Conservation (phyloP, 2,888 invertebrate species). For the Agrotis puta region DNA sequence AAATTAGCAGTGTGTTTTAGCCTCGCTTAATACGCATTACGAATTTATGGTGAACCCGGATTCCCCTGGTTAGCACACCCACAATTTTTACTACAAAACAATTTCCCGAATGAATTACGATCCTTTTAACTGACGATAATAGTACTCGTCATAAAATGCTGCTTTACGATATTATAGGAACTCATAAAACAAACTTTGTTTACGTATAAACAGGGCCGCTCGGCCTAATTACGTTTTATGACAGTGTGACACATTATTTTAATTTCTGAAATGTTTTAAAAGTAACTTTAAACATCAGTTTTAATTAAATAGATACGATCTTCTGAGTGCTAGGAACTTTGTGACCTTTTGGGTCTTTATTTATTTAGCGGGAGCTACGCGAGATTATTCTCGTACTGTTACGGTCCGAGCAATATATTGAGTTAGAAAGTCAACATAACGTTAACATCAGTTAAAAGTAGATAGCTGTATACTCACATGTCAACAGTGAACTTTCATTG, state of each 20-base stretch:
- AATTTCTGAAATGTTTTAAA: constrained; percentile 40
- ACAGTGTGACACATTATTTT: constrained; percentile 54
- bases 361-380: constrained; percentile 12
- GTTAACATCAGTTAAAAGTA: background rate
- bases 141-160: constrained; percentile 61
- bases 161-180: constrained; percentile 62
- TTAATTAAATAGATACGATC: constrained; percentile 53
- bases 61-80: constrained; percentile 43
- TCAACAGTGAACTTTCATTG: background rate
- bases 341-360: constrained; percentile 12
- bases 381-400: background rate
- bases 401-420: constrained; percentile 19
- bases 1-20: constrained; percentile 43
- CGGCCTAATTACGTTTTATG: constrained; percentile 62
- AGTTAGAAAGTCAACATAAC: constrained; percentile 4
- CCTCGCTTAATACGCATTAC: constrained; percentile 31
- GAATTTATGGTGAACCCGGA: constrained; percentile 44
- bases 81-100: constrained; percentile 60
- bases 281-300: constrained; percentile 38
- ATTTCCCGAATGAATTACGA: constrained; percentile 61
- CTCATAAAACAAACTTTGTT: constrained; percentile 68
- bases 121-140: constrained; percentile 65
- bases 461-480: background rate
- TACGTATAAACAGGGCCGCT: constrained; percentile 55
- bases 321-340: constrained; percentile 20